phyloP scores from a whole-genome alignment of 2,888 invertebrate genomes.

The Allophyes oxyacanthae region DNA sequence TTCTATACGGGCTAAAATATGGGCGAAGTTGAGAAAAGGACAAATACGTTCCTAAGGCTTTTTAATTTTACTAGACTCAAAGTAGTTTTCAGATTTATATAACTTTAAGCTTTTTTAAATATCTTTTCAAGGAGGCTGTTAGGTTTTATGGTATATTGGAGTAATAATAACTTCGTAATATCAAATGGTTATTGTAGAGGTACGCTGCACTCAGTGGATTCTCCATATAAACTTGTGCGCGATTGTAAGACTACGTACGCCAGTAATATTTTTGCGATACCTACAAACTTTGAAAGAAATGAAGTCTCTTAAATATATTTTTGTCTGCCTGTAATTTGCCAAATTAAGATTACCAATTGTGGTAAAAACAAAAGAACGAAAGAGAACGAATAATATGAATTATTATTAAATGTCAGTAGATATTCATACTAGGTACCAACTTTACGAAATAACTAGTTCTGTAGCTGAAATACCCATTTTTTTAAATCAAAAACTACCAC shows the following conservation, averaged over 20 bases:
- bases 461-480: too few relatives aligned
- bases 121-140: neutral
- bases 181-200: constrained; percentile 9
- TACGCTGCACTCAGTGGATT: constrained; percentile 5
- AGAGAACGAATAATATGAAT: too few relatives aligned
- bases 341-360: too few relatives aligned
- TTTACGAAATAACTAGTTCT: too few relatives aligned
- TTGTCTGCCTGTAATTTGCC: too few relatives aligned
- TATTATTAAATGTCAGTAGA: too few relatives aligned
- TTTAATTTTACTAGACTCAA: constrained; percentile 29
- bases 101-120: constrained; percentile 8
- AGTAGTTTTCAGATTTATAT: constrained; percentile 40
- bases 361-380: too few relatives aligned
- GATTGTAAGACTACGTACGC: constrained; percentile 40
- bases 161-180: constrained; percentile 7
- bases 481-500: too few relatives aligned
- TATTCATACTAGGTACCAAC: too few relatives aligned
- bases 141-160: constrained; percentile 8
- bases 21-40: constrained; percentile 42
- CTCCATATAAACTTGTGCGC: constrained; percentile 32
- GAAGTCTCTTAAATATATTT: constrained; percentile 8
- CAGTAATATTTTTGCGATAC: constrained; percentile 38
- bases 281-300: constrained; percentile 31
- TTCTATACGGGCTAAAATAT: constrained; percentile 39
- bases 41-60: constrained; percentile 37